Evolutionary conservation across 2,888 invertebrate genomes (phyloP), one percentile per base, ranked within the genome.

Genomic region (Agapetus fuscipes): DNA sequence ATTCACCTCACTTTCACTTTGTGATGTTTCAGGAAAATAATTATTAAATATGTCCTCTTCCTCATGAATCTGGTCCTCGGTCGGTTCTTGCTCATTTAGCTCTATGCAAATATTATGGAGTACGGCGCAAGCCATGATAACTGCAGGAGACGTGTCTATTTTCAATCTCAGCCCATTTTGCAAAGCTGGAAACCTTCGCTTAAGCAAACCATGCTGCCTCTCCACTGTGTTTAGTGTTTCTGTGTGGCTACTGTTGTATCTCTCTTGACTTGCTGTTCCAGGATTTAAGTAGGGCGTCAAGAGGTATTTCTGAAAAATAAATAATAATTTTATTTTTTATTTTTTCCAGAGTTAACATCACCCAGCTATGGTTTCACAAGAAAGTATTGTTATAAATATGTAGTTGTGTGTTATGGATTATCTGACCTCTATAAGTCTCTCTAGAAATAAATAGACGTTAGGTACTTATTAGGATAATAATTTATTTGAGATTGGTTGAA

Each of bases 151-250:
- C 10, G 48, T 49, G 30, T 50, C 48, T 17, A 51, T 11, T 33
- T 44, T 46, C 26, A 42, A 45, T 38, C 32, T 53, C 51, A 51
- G 51, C 14, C 54, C 46, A 17, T 53, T 56, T 39, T 51, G 53
- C 17, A 40, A 25, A 4, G 34, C 34, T 6, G 34, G 34, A 25
- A 34, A 13, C 13, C 26, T 24, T 34, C 25, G 5, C 14, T 34
- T 30, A 10, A 30, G 15, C 12, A 30, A 11, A 7, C 30, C 30
- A 30, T 30, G 15, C 15, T 30, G 43, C 31, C 56, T 40, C 45
- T 60, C 56, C 10, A 58, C 51, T 14, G 48, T 34, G 44, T 54
- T 55, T 30, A 56, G 42, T 7, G 56, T 56, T 33, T 50, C 41
- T 15, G 55, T 55, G 24, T 54, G 54, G 3, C 53, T 48, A 29